Conservation (phyloP, 2,888 invertebrate species). For the Euproctis similis region DNA sequence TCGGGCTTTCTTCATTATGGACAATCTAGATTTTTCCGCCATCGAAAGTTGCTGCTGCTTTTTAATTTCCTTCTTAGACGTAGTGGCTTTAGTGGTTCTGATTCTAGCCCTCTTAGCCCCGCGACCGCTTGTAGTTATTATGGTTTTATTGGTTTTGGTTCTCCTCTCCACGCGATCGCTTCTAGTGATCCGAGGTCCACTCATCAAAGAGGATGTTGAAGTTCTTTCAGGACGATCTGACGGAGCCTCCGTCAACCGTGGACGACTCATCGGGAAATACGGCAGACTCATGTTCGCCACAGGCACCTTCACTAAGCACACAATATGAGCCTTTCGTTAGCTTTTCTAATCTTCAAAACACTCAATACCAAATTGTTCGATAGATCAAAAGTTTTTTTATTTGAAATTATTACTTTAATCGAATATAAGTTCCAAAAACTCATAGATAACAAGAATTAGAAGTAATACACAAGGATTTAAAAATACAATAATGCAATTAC, state of each 20-base stretch:
- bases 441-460: background rate
- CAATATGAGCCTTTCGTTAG: conserved; percentile 50
- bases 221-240: background rate
- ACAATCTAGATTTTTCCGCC: conserved; percentile 54
- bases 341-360: conserved; percentile 15
- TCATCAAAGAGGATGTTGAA: background rate
- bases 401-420: too few relatives aligned
- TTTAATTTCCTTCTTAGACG: background rate
- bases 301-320: conserved; percentile 45
- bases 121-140: background rate
- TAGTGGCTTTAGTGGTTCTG: conserved; percentile 1
- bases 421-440: too few relatives aligned
- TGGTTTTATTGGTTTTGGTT: conserved; percentile 1
- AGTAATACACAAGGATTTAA: background rate
- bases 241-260: conserved; percentile 5
- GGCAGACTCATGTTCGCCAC: conserved; percentile 11
- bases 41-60: conserved; percentile 32
- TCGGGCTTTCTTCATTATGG: conserved; percentile 52
- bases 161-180: too few relatives aligned
- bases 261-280: conserved; percentile 18
- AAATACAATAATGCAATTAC: too few relatives aligned
- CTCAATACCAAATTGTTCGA: background rate
- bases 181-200: background rate
- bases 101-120: too few relatives aligned
- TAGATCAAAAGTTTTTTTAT: too few relatives aligned